phyloP scores from a whole-genome alignment of 1,140 invertebrate genomes.

The Orchestia grillus region DNA sequence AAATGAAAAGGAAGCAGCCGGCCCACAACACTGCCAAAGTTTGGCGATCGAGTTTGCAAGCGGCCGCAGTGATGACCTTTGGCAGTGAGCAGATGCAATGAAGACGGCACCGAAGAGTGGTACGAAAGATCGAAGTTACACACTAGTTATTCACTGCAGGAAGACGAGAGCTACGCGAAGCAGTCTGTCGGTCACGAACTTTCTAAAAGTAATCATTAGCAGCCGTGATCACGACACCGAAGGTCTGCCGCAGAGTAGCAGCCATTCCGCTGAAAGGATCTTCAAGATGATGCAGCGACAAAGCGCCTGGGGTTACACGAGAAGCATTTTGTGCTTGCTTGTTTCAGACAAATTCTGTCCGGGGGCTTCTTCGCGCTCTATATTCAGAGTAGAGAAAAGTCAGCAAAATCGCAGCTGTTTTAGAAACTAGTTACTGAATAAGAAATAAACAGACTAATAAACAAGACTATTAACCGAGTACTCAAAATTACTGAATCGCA shows the following conservation, averaged over 20 bases:
- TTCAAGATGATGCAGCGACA: not conserved
- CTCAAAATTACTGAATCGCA: too few species aligned
- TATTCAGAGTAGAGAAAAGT: not conserved
- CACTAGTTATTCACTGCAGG: not conserved
- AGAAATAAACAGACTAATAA: too few species aligned
- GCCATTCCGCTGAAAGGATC: not conserved
- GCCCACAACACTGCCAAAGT: not conserved
- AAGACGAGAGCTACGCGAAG: too few species aligned
- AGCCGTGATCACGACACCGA: not conserved
- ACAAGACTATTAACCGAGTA: too few species aligned
- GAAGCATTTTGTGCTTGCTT: not conserved
- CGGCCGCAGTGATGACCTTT: not conserved
- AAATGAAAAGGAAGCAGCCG: conserved; percentile 13
- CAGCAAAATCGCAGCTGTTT: not conserved
- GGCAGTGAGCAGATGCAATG: not conserved
- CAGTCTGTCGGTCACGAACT: not conserved
- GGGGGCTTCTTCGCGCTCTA: not conserved
- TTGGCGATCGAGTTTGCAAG: not conserved
- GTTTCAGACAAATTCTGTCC: not conserved
- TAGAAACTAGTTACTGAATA: not conserved
- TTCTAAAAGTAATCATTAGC: not conserved
- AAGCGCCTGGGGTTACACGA: not conserved
- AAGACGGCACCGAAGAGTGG: not conserved
- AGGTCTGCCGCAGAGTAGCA: not conserved
- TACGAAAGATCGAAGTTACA: not conserved